Evolutionary conservation across 2,888 invertebrate genomes (phyloP), one percentile per base, ranked within the genome.

Genomic region (Drosophila cognata): DNA sequence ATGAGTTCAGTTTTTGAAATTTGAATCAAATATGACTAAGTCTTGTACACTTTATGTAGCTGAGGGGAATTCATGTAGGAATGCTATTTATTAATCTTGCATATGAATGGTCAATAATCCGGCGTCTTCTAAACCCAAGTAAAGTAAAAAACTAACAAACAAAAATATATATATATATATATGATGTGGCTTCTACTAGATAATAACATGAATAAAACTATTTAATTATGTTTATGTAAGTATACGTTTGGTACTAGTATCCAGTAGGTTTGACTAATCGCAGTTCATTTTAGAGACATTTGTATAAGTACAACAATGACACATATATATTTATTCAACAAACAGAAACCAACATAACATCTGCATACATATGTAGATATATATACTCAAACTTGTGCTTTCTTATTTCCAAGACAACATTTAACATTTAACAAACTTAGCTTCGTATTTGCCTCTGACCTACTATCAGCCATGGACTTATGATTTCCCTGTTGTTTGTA

Each of bases 391-490:
- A 73, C 51, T 81, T 60, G 69, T 73, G 85, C 88, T 88, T 83
- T 82, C 80, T 84, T 85, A 86, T 61, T 74, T 77, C 61, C 82
- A 46, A 77, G 38, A 38, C 46, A 38, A 43, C 64, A 70, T 64
- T 66, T 62, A 52, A 58, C n/a, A 56, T 56, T 31, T 29, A 43
- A 57, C 53, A 31, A 76, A 80, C 67, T 66, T 74, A 86, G 85
- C 89, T 89, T 86, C 84, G 87, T 89, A 81, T 69, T 81, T 84
- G 84, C 76, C 82, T 83, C 64, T 67, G 75, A 82, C 75, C 88
- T 85, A 55, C 86, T 85, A 58, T 82, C 88, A 80, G 80, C 79
- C 67, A 72, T 82, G 75, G 81, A 58, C 48, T 86, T 70, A 73
- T 82, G 51, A 78, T 78, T 85, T 84, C 48, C 58, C 83, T 84